Evolutionary conservation across 1,140 invertebrate species (phyloP).

Genomic region (Nasonia longicornis): DNA sequence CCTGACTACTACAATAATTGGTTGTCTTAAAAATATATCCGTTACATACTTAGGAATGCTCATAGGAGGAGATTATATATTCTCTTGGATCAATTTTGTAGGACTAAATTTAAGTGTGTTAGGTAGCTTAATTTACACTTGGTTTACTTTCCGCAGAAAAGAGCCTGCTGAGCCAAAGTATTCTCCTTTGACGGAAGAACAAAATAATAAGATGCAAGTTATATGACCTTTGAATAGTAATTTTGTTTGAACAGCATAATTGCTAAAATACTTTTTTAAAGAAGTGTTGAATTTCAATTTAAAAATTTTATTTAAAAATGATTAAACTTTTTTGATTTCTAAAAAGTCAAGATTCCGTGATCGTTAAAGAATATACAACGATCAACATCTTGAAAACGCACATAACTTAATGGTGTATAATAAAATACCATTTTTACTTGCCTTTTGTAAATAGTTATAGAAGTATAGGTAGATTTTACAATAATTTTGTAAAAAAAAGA

Average conservation of each 20-base stretch:
- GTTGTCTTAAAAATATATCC: constrained; percentile 94
- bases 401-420: neutral
- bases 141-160: constrained; percentile 80
- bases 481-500: constrained; percentile 9
- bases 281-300: neutral
- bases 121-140: constrained; percentile 84
- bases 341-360: neutral
- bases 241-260: constrained; percentile 10
- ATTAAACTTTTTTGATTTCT: neutral
- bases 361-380: neutral
- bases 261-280: neutral
- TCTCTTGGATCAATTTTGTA: constrained; percentile 92
- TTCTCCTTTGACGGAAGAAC: constrained; percentile 60
- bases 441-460: constrained; percentile 26
- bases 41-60: constrained; percentile 96
- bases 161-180: constrained; percentile 67
- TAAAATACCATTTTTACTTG: constrained; percentile 15
- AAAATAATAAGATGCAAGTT: constrained; percentile 55
- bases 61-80: constrained; percentile 97
- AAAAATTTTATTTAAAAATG: neutral
- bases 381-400: neutral
- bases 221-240: constrained; percentile 28
- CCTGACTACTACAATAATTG: constrained; percentile 97
- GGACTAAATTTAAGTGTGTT: constrained; percentile 93
- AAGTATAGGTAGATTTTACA: constrained; percentile 16